These are phyloP conservation scores for Cordilura impudica DNA, from an alignment of 2,888 invertebrate species.

Conservation along the genomic window DNA sequence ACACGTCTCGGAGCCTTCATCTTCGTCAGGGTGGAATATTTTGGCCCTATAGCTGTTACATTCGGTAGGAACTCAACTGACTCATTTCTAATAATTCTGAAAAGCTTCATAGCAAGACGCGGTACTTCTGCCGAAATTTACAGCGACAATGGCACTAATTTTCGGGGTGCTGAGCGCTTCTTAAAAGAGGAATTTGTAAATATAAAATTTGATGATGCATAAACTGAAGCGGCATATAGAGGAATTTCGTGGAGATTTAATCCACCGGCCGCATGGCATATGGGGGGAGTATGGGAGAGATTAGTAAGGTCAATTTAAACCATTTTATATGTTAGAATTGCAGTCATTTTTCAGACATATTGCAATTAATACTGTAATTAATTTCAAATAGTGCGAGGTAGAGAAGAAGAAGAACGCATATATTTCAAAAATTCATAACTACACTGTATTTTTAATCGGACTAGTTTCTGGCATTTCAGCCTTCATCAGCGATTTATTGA, in stretches of 20 bases:
- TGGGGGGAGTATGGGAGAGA: conserved; percentile 52
- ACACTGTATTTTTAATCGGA: no score
- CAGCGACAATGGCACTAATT: conserved; percentile 51
- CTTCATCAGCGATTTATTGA: no score
- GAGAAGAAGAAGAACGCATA: no score
- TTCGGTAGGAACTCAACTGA: conserved; percentile 16
- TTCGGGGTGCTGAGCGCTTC: conserved; percentile 41
- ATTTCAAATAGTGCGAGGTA: no score
- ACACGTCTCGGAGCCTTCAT: conserved; percentile 12
- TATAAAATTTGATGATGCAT: background rate
- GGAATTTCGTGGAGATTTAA: conserved; percentile 35
- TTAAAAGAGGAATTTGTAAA: conserved; percentile 3
- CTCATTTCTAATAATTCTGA: background rate
- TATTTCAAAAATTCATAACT: no score
- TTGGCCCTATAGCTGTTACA: background rate
- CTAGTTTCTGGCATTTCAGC: no score
- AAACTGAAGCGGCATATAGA: background rate
- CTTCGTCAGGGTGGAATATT: background rate
- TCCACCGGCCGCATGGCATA: conserved; percentile 55
- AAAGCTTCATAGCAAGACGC: conserved; percentile 44
- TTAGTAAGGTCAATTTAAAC: conserved; percentile 9
- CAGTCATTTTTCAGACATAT: no score
- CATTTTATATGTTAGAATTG: no score
- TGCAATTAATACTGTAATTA: no score
- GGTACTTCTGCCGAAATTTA: conserved; percentile 53